Conservation (phyloP, 1,140 invertebrate species). For the Apis dorsata region DNA sequence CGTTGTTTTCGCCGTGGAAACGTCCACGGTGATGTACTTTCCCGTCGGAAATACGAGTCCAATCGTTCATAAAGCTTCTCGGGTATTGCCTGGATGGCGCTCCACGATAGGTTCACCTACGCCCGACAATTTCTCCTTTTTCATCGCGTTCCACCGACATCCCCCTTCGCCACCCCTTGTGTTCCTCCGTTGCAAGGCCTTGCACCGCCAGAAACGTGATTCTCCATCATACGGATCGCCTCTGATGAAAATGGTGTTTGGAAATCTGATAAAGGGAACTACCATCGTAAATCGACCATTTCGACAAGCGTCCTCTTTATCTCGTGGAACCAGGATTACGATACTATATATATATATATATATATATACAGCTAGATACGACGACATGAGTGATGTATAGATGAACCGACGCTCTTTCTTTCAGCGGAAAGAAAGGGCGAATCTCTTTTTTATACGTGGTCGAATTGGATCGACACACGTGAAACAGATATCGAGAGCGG, state of each 20-base stretch:
- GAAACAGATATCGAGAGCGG: neutral
- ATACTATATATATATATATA: neutral
- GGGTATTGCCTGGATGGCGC: conserved; percentile 36
- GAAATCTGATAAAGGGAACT: conserved; percentile 36
- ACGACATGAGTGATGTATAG: too few species aligned
- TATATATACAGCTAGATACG: neutral
- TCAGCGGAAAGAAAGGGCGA: neutral
- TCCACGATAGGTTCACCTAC: conserved; percentile 38
- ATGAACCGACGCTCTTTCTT: too few species aligned
- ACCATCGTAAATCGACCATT: conserved; percentile 24
- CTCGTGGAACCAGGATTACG: neutral
- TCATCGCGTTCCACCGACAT: neutral
- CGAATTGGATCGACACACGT: neutral
- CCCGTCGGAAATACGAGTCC: conserved; percentile 47
- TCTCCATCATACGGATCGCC: conserved; percentile 10
- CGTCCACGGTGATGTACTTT: conserved; percentile 47
- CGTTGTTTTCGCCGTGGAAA: conserved; percentile 47
- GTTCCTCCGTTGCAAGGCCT: neutral
- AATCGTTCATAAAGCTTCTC: conserved; percentile 54
- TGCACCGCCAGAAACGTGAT: neutral
- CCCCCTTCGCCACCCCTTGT: neutral
- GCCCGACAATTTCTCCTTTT: conserved; percentile 24
- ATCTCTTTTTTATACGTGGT: neutral
- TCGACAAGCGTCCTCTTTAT: neutral
- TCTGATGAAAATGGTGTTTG: conserved; percentile 40